These are phyloP conservation scores for Neuroterus valhalla DNA, from an alignment of 1,140 invertebrate species.

Conservation along the genomic window DNA sequence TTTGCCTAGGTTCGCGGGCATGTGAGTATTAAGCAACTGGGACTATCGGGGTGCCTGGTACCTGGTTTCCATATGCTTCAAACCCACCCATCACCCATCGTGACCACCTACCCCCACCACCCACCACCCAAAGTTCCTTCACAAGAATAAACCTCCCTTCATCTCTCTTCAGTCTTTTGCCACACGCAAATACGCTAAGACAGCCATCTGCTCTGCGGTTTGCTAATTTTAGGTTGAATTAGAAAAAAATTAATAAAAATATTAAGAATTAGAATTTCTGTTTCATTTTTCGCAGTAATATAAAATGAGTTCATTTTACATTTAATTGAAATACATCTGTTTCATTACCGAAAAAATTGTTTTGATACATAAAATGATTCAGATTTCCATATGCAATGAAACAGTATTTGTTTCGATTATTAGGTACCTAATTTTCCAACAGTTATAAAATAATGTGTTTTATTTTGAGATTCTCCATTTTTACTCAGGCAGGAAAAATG, in stretches of 20 bases:
- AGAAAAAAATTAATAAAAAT: background rate
- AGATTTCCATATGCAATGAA: too few species aligned
- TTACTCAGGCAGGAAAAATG: too few species aligned
- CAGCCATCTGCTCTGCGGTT: background rate
- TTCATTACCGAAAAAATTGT: too few species aligned
- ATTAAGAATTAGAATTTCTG: background rate
- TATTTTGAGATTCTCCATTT: too few species aligned
- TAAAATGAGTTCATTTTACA: too few species aligned
- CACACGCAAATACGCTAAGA: slow-evolving; percentile 32
- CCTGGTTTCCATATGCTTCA: slow-evolving; percentile 54
- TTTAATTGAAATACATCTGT: too few species aligned
- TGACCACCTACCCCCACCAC: slow-evolving; percentile 19
- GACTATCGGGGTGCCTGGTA: slow-evolving; percentile 61
- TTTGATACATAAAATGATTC: too few species aligned
- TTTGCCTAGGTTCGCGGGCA: slow-evolving; percentile 57
- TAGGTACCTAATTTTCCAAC: too few species aligned
- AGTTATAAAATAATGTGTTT: too few species aligned
- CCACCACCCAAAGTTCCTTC: slow-evolving; percentile 13
- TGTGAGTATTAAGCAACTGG: slow-evolving; percentile 44
- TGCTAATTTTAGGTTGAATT: background rate
- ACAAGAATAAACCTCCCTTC: slow-evolving; percentile 27
- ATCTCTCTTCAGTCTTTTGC: slow-evolving; percentile 44
- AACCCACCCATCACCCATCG: slow-evolving; percentile 36
- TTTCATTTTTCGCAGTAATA: background rate
- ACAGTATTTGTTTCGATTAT: too few species aligned